Evolutionary conservation across 1,140 invertebrate genomes (phyloP).

Genomic region (Cotesia chilonis): DNA sequence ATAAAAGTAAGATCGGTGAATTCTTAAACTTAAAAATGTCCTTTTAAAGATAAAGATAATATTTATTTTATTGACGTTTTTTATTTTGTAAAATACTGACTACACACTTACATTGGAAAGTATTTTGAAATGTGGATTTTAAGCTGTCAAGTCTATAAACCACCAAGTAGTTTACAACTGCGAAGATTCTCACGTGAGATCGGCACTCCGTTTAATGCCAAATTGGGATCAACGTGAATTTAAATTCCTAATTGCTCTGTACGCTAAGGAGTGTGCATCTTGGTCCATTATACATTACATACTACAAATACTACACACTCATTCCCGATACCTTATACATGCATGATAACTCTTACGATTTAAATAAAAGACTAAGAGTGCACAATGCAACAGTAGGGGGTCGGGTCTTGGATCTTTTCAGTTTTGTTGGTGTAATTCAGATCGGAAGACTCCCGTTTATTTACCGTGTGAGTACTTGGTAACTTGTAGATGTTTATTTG

Average conservation of each 20-base stretch:
- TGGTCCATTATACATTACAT: not conserved
- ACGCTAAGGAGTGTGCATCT: constrained; percentile 32
- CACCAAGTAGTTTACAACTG: not conserved
- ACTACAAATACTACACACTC: constrained; percentile 5
- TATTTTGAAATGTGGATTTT: constrained; percentile 8
- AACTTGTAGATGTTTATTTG: not conserved
- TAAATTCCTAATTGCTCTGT: constrained; percentile 58
- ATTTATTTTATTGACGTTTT: no score
- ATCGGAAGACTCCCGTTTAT: constrained; percentile 53
- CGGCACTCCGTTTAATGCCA: constrained; percentile 46
- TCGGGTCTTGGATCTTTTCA: constrained; percentile 19
- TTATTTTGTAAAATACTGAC: no score
- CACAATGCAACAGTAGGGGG: constrained; percentile 38
- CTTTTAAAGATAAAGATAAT: not conserved
- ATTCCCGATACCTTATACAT: constrained; percentile 17
- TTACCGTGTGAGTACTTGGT: not conserved
- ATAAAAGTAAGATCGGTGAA: not conserved
- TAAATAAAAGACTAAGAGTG: not conserved
- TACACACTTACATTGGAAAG: no score
- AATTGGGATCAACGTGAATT: constrained; percentile 52
- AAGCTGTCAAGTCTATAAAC: constrained; percentile 9
- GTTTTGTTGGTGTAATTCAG: constrained; percentile 40
- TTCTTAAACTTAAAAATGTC: not conserved
- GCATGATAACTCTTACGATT: not conserved
- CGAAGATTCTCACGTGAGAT: constrained; percentile 42